Percentiles rank a stretch among this genome's conserved stretches.
phyloP scores from a whole-genome alignment of 2,797 vertebrate genomes.

The Sardinella longiceps region DNA sequence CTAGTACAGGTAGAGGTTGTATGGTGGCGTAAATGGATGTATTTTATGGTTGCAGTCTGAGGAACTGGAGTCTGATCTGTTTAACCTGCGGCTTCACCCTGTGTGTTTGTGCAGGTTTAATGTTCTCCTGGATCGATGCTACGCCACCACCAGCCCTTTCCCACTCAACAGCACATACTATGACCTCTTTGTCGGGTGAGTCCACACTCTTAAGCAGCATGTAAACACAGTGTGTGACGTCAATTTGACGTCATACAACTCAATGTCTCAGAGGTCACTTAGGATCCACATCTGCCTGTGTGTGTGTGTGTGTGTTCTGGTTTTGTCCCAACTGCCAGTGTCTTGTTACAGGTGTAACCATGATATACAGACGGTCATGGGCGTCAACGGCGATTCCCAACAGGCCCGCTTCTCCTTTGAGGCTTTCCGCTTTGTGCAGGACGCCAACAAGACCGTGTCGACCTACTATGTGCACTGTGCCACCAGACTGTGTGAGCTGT shows the following conservation, averaged over 20 bases:
- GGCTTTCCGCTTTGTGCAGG: slow-evolving; percentile 69
- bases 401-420: slow-evolving; percentile 74
- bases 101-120: slow-evolving; percentile 63
- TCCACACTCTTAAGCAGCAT: neutral
- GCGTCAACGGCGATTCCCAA: slow-evolving; percentile 65
- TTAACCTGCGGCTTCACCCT: neutral
- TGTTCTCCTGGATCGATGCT: slow-evolving; percentile 74
- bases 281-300: neutral
- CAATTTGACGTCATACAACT: neutral
- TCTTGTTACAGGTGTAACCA: slow-evolving; percentile 61
- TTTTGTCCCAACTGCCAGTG: neutral
- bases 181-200: slow-evolving; percentile 76
- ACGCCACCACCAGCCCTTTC: slow-evolving; percentile 62
- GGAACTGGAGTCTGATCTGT: no score
- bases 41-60: no score
- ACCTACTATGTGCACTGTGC: slow-evolving; percentile 73
- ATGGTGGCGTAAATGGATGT: no score
- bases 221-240: no score
- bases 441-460: slow-evolving; percentile 49
- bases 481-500: slow-evolving; percentile 69
- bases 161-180: slow-evolving; percentile 54
- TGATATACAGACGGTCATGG: slow-evolving; percentile 68
- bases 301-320: neutral
- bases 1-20: no score
- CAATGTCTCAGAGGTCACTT: neutral